Conservation (phyloP, 2,797 vertebrate genomes). For the Oophaga sylvatica region DNA sequence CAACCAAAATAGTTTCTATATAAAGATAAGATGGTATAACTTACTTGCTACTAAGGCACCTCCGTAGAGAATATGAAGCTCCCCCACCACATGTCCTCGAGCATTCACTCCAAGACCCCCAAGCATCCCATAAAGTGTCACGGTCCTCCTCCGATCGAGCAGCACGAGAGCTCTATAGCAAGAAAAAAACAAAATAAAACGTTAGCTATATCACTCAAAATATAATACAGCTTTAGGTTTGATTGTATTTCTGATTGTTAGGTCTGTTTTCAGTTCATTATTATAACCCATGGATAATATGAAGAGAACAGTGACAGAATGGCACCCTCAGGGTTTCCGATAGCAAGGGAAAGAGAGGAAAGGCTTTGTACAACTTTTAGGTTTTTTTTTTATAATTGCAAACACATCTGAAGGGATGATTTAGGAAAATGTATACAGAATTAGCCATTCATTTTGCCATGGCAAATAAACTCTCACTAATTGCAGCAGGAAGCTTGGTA, state of each 20-base stretch:
- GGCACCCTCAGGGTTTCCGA: not conserved
- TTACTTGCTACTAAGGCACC: constrained; percentile 95
- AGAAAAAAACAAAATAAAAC: not conserved
- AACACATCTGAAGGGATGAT: constrained; percentile 20
- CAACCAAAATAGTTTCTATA: not conserved
- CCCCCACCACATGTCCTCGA: constrained; percentile 94
- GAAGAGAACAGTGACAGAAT: constrained; percentile 44
- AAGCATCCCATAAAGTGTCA: constrained; percentile 92
- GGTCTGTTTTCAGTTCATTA: not conserved
- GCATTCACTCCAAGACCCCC: constrained; percentile 96
- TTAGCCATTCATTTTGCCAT: constrained; percentile 42
- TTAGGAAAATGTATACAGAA: constrained; percentile 22
- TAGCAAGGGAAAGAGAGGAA: not conserved
- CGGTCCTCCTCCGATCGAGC: constrained; percentile 91
- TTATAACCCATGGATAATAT: not conserved
- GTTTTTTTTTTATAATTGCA: not conserved
- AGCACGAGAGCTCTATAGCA: constrained; percentile 85
- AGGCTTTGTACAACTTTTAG: not conserved
- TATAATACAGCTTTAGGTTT: not conserved
- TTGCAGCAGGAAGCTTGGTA: constrained; percentile 26
- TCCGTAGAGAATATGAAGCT: constrained; percentile 91
- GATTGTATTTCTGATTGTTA: not conserved
- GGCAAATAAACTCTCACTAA: constrained; percentile 32
- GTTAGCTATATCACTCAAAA: not conserved
- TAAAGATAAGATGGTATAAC: constrained; percentile 43